Evolutionary conservation across 2,113 vertebrate genomes (phyloP).

Genomic region (Nesoenas mayeri): DNA sequence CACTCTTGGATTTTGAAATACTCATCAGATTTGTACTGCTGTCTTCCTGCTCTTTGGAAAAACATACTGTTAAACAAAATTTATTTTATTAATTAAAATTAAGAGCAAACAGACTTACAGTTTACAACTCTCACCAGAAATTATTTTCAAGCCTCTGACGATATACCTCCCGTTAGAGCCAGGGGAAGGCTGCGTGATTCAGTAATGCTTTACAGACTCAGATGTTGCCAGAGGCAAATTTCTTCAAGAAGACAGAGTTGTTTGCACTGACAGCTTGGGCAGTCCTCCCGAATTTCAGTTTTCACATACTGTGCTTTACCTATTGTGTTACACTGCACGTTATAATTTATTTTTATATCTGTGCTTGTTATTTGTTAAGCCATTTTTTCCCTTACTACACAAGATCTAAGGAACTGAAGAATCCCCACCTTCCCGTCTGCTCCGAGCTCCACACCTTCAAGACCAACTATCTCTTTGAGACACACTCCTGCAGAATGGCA

Average conservation of each 20-base stretch:
- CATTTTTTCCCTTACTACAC: neutral
- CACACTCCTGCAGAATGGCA: conserved; percentile 89
- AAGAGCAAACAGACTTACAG: neutral
- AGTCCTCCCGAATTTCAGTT: neutral
- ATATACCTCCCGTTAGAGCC: neutral
- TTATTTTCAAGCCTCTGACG: neutral
- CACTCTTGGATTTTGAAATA: neutral
- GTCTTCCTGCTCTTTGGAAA: neutral
- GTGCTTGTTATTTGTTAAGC: neutral
- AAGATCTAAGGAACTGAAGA: neutral
- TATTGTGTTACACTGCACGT: neutral
- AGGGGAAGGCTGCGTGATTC: neutral
- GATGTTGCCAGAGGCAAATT: neutral
- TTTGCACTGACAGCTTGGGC: neutral
- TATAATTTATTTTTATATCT: neutral
- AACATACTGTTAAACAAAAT: neutral
- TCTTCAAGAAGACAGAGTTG: neutral
- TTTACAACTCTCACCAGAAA: neutral
- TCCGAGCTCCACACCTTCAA: conserved; percentile 97
- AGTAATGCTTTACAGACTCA: neutral
- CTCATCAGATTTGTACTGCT: neutral
- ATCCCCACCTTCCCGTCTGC: conserved; percentile 94
- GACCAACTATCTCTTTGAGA: conserved; percentile 93
- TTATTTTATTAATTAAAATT: neutral
- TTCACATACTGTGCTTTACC: neutral